Base-by-base conservation (phyloP, 2,113 vertebrate genomes). In the Ameiurus melas region DNA sequence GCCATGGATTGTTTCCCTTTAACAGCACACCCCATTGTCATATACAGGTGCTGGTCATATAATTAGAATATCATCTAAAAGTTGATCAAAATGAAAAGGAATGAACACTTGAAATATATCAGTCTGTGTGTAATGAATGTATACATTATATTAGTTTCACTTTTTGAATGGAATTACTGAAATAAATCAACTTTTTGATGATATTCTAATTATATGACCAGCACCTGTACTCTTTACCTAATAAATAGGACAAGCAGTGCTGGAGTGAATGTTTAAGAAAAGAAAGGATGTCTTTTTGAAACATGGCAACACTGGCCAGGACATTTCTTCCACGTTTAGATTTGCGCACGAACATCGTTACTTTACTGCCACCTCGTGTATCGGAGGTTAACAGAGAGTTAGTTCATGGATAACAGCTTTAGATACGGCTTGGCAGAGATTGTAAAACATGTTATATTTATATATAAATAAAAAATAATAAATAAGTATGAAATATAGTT, bases 331-430 rank as follows among this genome's bases (percentile, higher is more conserved):
- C n/a, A 39, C 86, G 5, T 57, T 66, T 33, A 82, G 12, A 47
- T 12, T 47, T 16, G 19, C 7, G 20, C 17, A 1, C 0, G 12
- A 33, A 64, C 47, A 17, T 36, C 14, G 3, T n/a, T 51, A 9
- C 78, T 47, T 22, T 85, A 86, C 57, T 83, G 86, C 88, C 91
- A 33, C 55, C 89, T 86, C 64, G 36, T 73, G 88, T 36, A 1
- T 3, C 27, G 86, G 80, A 75, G 68, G 13, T 58, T 9, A 64
- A 57, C 7, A 6, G 2, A 58, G 14, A 36, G 36, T n/a, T n/a
- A 22, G 30, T 36, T 71, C 2, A 57, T 70, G 19, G 5, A 47
- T 47, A 36, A 71, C 13, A 70, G 66, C 27, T 70, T 70, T 14
- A 70, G 25, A 22, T 22, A 1, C 20, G 58, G 5, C 58, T 60